phyloP scores from a whole-genome alignment of 2,113 vertebrate genomes.

The Phalacrocorax aristotelis region DNA sequence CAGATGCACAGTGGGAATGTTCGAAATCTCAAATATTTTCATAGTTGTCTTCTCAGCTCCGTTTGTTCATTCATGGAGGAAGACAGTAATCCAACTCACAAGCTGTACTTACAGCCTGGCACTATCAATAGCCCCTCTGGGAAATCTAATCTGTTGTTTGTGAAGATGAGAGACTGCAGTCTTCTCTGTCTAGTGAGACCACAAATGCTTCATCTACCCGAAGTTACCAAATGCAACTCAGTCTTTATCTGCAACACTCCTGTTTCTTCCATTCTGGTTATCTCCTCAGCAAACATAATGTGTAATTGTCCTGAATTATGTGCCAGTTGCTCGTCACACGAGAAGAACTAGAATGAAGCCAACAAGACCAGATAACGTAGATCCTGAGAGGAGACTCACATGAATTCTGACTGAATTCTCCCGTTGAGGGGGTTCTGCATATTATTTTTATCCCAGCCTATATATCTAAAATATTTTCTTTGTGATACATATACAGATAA shows the following conservation, averaged over 20 bases:
- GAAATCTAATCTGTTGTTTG: neutral
- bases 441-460: neutral
- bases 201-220: rapidly evolving
- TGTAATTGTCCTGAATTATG: neutral
- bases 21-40: neutral
- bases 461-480: neutral
- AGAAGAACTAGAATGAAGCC: neutral
- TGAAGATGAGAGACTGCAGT: neutral
- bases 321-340: neutral
- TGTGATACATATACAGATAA: neutral
- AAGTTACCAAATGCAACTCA: neutral
- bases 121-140: neutral
- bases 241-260: neutral
- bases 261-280: neutral
- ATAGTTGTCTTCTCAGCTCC: neutral
- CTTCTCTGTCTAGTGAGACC: neutral
- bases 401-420: neutral
- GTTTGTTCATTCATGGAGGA: neutral
- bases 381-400: neutral
- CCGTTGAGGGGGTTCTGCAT: neutral
- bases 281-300: neutral
- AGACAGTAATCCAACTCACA: neutral
- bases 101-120: neutral
- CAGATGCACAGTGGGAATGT: neutral
- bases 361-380: neutral